phyloP scores from a whole-genome alignment of 1,140 invertebrate genomes.

The Brachionus asplanchnoidis region DNA sequence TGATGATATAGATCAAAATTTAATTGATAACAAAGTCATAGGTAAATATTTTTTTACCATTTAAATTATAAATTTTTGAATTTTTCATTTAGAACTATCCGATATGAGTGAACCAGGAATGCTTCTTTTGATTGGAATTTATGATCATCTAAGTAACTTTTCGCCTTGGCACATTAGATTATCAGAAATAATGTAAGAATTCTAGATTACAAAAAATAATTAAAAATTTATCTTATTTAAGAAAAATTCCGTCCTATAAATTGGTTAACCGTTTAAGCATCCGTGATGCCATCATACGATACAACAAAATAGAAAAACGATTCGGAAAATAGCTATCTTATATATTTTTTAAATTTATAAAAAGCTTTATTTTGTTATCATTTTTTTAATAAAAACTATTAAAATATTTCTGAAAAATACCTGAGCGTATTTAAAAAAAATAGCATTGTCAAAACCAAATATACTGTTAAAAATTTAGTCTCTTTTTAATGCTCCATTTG shows the following conservation, averaged over 20 bases:
- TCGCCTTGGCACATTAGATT: slow-evolving; percentile 7
- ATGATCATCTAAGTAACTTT: background rate
- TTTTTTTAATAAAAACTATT: background rate
- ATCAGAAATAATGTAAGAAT: slow-evolving; percentile 17
- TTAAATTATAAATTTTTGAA: background rate
- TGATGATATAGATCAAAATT: background rate
- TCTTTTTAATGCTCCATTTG: too few relatives aligned
- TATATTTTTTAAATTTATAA: background rate
- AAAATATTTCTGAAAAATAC: background rate
- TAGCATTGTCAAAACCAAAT: too few relatives aligned
- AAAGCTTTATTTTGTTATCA: background rate
- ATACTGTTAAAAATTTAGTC: too few relatives aligned
- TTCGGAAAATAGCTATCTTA: slow-evolving; percentile 16
- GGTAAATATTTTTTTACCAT: background rate
- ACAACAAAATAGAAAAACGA: slow-evolving; percentile 41
- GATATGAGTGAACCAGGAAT: background rate
- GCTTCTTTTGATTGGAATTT: background rate
- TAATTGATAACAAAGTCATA: background rate
- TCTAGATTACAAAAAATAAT: background rate
- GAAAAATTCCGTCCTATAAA: slow-evolving; percentile 9
- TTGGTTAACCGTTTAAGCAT: background rate
- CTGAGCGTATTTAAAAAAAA: too few relatives aligned
- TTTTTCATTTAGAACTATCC: background rate
- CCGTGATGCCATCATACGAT: background rate
- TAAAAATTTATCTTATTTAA: background rate